Conservation (phyloP, 2,113 vertebrate species). For the human region DNA sequence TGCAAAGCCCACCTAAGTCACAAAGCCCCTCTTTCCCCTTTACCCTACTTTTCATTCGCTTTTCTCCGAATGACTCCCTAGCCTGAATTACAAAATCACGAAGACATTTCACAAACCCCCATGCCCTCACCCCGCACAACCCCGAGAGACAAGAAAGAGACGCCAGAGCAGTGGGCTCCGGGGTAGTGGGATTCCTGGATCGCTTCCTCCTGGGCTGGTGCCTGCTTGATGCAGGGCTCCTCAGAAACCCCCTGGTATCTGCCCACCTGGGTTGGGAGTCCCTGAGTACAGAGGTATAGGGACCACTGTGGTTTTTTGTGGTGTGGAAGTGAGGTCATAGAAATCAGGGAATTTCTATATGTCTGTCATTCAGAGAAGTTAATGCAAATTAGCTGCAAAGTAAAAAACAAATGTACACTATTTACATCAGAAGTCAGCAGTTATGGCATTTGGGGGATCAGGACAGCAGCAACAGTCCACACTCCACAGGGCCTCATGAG, state of each 20-base stretch:
- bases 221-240: not conserved
- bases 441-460: not conserved
- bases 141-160: not conserved
- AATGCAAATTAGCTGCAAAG: not conserved
- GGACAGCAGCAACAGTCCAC: not conserved
- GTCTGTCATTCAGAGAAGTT: not conserved
- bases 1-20: not conserved
- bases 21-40: not conserved
- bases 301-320: not conserved
- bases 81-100: not conserved
- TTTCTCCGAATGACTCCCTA: not conserved
- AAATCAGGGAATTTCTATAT: not conserved
- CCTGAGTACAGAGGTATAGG: not conserved
- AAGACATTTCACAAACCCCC: not conserved
- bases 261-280: not conserved
- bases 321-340: not conserved
- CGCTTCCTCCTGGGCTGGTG: not conserved
- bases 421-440: not conserved
- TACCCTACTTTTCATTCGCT: not conserved
- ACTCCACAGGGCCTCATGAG: not conserved
- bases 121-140: not conserved
- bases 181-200: rapidly evolving
- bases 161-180: not conserved
- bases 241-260: not conserved
- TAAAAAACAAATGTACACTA: not conserved